phyloP scores from a whole-genome alignment of 2,797 vertebrate species.

The Prionace glauca region DNA sequence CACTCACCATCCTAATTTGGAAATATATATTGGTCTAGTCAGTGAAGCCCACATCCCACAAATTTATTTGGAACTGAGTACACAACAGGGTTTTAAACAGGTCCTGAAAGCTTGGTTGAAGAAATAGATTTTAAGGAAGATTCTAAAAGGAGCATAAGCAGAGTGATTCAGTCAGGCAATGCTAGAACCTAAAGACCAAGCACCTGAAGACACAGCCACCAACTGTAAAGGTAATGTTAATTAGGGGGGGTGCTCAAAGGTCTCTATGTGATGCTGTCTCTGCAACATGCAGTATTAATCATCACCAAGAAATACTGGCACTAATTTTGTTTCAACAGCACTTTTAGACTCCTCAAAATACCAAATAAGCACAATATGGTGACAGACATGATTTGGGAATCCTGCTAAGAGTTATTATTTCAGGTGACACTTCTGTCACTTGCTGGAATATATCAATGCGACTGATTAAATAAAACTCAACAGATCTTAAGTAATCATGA shows the following conservation, averaged over 20 bases:
- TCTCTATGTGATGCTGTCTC: no score
- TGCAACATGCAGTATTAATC: neutral
- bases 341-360: neutral
- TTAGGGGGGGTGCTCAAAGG: neutral
- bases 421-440: neutral
- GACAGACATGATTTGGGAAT: neutral
- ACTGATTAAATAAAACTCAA: no score
- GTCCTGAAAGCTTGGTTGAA: neutral
- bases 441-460: neutral
- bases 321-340: neutral
- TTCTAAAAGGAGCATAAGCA: neutral
- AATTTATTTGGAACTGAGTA: neutral
- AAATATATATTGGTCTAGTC: no score
- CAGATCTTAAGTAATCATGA: neutral
- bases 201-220: neutral
- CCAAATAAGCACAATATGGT: neutral
- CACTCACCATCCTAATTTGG: no score
- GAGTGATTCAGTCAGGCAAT: neutral
- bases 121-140: neutral
- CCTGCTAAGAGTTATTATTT: neutral
- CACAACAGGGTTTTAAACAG: neutral
- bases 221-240: neutral
- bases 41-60: no score
- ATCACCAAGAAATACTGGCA: neutral
- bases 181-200: neutral